These are phyloP conservation scores for Microcebus lehilahytsara DNA, from an alignment of 2,113 vertebrate genomes.

Conservation along the genomic window DNA sequence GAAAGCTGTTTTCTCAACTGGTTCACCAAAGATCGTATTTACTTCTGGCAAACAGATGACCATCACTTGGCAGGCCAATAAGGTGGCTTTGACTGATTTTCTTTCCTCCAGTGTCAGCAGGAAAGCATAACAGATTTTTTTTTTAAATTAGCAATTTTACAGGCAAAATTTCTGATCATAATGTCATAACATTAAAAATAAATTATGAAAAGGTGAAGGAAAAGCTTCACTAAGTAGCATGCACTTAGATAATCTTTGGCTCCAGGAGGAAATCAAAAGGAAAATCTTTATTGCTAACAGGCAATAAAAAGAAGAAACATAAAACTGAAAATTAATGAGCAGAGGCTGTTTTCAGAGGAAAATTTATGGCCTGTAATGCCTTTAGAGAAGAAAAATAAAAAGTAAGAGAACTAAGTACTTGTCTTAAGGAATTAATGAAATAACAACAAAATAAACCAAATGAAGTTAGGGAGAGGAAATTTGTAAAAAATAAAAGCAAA, in stretches of 20 bases:
- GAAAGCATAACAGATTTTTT: not conserved
- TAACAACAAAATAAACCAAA: not conserved
- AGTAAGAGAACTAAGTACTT: not conserved
- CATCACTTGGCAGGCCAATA: not conserved
- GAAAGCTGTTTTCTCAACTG: not conserved
- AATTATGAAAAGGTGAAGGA: not conserved
- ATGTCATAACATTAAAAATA: conserved; percentile 30
- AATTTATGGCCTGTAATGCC: not conserved
- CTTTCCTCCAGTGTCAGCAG: no score
- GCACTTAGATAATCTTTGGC: not conserved
- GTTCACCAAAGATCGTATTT: not conserved
- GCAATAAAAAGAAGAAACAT: not conserved
- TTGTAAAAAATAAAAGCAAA: conserved; percentile 12
- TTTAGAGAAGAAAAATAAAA: not conserved
- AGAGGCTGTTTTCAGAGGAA: not conserved
- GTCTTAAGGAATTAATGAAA: not conserved
- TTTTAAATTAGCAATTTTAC: not conserved
- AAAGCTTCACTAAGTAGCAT: not conserved
- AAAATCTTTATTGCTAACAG: not conserved
- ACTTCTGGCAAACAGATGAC: not conserved
- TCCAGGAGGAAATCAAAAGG: conserved; percentile 18
- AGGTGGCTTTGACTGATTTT: not conserved
- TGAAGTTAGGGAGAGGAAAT: not conserved
- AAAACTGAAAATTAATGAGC: conserved; percentile 15
- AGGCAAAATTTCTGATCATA: not conserved